Conservation (phyloP, 2,113 vertebrate species). For the Oenanthe melanoleuca region DNA sequence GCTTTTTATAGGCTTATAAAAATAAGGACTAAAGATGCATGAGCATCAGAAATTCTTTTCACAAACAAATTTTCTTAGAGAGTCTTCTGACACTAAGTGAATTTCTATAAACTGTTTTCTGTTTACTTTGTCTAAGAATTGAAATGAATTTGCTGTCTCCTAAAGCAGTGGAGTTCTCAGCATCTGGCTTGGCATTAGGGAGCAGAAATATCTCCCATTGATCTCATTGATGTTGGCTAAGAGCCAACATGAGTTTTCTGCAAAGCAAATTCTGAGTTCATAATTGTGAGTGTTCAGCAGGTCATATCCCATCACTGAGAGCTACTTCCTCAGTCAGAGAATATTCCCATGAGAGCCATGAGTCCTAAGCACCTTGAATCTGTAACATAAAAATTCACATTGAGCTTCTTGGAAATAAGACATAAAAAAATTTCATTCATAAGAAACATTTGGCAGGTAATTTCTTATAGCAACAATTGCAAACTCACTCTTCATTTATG, state of each 20-base stretch:
- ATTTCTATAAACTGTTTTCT: neutral
- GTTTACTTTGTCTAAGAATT: neutral
- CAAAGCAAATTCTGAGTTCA: neutral
- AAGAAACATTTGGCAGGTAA: neutral
- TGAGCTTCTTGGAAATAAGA: neutral
- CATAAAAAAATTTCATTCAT: neutral
- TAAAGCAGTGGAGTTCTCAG: neutral
- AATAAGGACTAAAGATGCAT: neutral
- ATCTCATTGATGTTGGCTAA: neutral
- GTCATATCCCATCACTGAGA: neutral
- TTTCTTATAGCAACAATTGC: neutral
- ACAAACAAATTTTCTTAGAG: neutral
- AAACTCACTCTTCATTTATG: neutral
- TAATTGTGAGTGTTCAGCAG: neutral
- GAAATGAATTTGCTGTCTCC: neutral
- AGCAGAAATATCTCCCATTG: neutral
- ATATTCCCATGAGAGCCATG: neutral
- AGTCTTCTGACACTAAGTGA: neutral
- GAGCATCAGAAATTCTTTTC: neutral
- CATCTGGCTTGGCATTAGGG: neutral
- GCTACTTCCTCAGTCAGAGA: neutral
- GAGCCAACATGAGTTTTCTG: neutral
- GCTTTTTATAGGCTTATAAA: neutral
- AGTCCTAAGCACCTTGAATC: neutral
- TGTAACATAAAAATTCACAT: neutral